Conservation (phyloP, 1,140 invertebrate genomes). For the Cardiocondyla obscurior region DNA sequence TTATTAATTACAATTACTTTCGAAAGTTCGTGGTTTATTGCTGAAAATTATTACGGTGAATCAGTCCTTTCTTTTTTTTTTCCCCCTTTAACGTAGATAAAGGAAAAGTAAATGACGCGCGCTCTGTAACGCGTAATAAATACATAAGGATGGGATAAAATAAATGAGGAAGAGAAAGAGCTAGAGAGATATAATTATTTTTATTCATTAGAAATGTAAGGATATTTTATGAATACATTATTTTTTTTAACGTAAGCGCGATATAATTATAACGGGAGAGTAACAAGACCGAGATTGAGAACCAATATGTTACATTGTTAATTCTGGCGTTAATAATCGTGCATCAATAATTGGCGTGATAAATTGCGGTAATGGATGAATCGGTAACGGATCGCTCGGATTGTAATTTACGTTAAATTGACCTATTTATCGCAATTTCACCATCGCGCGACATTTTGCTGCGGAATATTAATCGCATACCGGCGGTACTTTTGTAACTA, state of each 20-base stretch:
- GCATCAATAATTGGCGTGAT: constrained; percentile 44
- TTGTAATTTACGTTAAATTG: constrained; percentile 40
- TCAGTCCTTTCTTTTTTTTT: no score
- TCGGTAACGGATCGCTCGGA: constrained; percentile 36
- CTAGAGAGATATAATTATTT: neutral
- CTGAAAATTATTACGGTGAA: no score
- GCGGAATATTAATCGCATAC: constrained; percentile 37
- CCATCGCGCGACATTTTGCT: constrained; percentile 33
- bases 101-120: no score
- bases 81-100: no score
- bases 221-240: neutral
- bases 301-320: constrained; percentile 35
- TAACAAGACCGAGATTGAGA: neutral
- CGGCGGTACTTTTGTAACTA: constrained; percentile 19
- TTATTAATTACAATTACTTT: no score
- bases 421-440: constrained; percentile 42
- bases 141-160: no score
- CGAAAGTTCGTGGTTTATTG: no score
- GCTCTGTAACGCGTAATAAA: no score
- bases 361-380: constrained; percentile 51
- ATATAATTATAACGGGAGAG: neutral
- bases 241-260: neutral
- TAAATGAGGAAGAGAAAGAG: no score
- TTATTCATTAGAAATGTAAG: neutral
- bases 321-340: constrained; percentile 49